Base-by-base conservation (phyloP, 2,113 vertebrate species). In the Hemichromis elongatus region DNA sequence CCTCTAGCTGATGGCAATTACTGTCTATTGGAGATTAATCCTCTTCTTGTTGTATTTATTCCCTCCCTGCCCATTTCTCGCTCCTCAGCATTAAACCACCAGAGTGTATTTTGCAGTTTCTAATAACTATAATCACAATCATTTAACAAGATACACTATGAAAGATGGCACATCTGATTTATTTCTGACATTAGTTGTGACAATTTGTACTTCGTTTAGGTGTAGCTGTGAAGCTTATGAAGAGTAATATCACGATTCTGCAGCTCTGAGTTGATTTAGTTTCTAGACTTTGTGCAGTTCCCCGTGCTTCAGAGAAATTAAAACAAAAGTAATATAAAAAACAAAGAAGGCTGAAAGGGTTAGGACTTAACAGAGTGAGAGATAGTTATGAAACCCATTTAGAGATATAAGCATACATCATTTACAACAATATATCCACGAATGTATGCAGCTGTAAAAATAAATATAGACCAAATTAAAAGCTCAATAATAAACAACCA, bases 11-110 rank as follows among this genome's bases (percentile, higher is more conserved):
- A 93, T 87, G 50, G 90, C 83, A 93, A 90, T 90, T 87, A 93
- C 88, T 21, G 50, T 85, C 84, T 92, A 92, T 94, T 93, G 86
- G 83, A 94, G 93, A 93, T 84, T 77, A 87, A 93, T 93, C 83
- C 47, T 84, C 68, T 70, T 78, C 56, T 70, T 30, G 81, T 84
- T 84, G 59, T 89, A 47, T 89, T 82, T 52, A 86, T 84, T 77
- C 7, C 77, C 80, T 54, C 68, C n/a, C 18, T 56, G 18, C 30
- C 9, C 21, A 5, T 77, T 53, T 59, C 45, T 78, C 53, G 88
- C 75, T 73, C 26, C 52, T 55, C 77, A 21, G 56, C 40, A 28
- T 37, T 55, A 61, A 85, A 80, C 61, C 82, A 13, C 59, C 14
- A 11, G 30, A 73, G 73, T 85, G 45, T 80, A 24, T 50, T 75